Base-by-base conservation (phyloP, 2,888 invertebrate species). In the Galerucella pusilla region DNA sequence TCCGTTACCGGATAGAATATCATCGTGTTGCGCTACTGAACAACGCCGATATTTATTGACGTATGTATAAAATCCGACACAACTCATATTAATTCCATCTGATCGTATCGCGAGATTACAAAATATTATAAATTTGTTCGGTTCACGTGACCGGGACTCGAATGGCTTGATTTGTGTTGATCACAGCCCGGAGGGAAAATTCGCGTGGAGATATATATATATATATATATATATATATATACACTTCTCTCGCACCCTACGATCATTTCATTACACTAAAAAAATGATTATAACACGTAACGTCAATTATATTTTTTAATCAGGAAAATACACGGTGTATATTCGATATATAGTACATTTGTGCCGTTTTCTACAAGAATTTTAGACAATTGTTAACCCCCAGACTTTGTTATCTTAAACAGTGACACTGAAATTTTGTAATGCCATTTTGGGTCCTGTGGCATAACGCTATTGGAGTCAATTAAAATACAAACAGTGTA, bases 121-220 rank as follows among this genome's bases (percentile, higher is more conserved):
- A 73, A 73, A 68, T 73, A 68, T 73, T 68, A 68, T 73, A 68
- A 68, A 73, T 73, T 73, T 49, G 73, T 63, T 68, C 73, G 68
- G 68, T 73, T 73, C 73, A 68, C 73, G 68, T 73, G 73, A 64
- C 54, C 14, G 35, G 68, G 68, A 61, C 45, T 68, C 68, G 57
- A 52, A 73, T 73, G 54, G 73, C 73, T 73, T 68, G 73, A 73
- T 73, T 73, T 73, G 73, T 68, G 73, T 68, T 63, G 52, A 68
- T 73, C 73, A 57, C 57, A 60, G 59, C 68, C 61, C 35, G 25
- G 52, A 68, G 72, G 72, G 59, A 42, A 45, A 59, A 67, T 59
- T 63, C 49, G 67, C 49, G 12, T 49, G 11, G 45, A n/a, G 71
- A 20, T 20, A 64, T 64, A 63, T 16, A 63, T 46, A 46, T 11